Base-by-base conservation (phyloP, 2,888 invertebrate species). In the Xylophagus ater region DNA sequence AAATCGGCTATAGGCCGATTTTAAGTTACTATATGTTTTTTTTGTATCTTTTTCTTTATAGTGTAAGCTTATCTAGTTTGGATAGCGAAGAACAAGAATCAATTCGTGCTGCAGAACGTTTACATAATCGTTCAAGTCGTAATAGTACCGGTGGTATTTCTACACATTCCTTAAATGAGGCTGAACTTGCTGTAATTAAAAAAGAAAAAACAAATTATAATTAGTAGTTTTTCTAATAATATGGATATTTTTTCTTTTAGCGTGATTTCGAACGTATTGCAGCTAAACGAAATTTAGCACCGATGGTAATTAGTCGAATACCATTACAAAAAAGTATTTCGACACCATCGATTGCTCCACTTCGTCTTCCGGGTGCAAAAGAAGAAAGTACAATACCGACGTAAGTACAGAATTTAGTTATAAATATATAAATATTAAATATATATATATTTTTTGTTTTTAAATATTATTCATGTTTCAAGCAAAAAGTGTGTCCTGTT, bases 271-370 rank as follows among this genome's bases (percentile, higher is more conserved):
- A 66, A 43, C 54, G 62, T 13, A 61, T 64, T 30, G 58, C 60
- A 15, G 62, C 61, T 4, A 65, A 65, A 44, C 51, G 65, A n/a
- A 65, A 59, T 48, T 49, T 65, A 43, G 66, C 74, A 53, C 74
- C 72, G 49, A 58, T 61, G 47, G 73, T 76, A 37, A 60, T 64
- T n/a, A 52, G 51, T 46, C 72, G 86, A 15, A 70, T 87, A 53
- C 85, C 87, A 41, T 70, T 89, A 36, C 89, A 89, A 66, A 89
- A 89, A 68, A 87, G 87, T 35, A 81, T 89, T 41, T 89, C 89
- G 13, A 89, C 89, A 36, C 88, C 88, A 34, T 87, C 87, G 49
- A 89, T 89, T 45, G 81, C 87, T 34, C 82, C 83, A 21, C 72
- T 74, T 20, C 66, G 73, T 45, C 74, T 75, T 50, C 66, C 74